Conservation (phyloP, 2,888 invertebrate species). For the Epiblema foenella region DNA sequence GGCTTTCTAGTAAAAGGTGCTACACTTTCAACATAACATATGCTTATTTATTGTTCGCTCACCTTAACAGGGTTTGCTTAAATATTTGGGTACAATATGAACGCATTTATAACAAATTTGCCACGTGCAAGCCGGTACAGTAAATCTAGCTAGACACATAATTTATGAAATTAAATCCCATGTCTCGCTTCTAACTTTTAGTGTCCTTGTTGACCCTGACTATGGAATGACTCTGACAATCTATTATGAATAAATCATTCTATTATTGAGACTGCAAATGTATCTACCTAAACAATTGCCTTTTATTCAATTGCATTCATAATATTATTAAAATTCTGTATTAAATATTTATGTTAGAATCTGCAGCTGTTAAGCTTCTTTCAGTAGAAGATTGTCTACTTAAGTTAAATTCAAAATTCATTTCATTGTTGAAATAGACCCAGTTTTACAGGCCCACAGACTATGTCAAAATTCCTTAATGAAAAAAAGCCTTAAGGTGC, state of each 20-base stretch:
- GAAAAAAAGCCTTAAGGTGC: too few species aligned
- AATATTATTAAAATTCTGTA: background rate
- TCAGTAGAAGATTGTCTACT: background rate
- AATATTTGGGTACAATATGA: background rate
- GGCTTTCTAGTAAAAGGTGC: too few species aligned
- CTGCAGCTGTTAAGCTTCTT: constrained; percentile 9
- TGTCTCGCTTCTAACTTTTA: background rate
- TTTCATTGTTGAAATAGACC: background rate
- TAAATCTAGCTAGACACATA: background rate
- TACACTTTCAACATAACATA: too few species aligned
- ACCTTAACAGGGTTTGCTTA: background rate
- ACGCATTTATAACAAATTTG: background rate
- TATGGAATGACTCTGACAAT: background rate
- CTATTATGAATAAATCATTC: background rate
- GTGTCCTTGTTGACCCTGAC: background rate
- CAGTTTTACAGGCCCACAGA: too few species aligned
- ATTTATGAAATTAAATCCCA: background rate
- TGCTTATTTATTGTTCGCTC: too few species aligned
- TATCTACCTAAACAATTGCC: too few species aligned
- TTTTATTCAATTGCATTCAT: background rate
- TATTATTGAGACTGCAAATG: background rate
- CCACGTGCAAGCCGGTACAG: background rate
- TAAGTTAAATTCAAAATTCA: background rate
- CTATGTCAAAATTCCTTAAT: too few species aligned
- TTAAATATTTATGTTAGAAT: background rate